Percentiles rank a stretch among this genome's conserved stretches.
These are phyloP conservation scores for Apostichopus californicus DNA, from an alignment of 35 echinoderm and acorn worm genomes.

Conservation along the genomic window DNA sequence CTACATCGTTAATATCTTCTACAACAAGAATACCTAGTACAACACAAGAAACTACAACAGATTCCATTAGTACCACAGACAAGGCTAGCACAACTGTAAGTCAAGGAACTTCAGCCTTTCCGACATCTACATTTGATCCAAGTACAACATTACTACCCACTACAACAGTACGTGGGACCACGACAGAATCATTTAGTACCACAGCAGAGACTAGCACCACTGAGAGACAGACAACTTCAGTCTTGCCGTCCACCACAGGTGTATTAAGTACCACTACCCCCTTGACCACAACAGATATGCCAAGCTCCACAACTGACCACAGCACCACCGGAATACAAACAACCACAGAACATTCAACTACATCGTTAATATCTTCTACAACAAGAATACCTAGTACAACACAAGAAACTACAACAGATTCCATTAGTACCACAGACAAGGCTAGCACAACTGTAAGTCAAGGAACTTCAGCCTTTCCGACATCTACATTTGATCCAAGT, in stretches of 20 bases:
- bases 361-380: neutral
- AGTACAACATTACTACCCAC: neutral
- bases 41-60: slow-evolving; percentile 16
- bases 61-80: neutral
- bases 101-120: neutral
- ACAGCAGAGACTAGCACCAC: neutral
- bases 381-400: slow-evolving; percentile 23
- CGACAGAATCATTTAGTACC: neutral
- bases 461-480: neutral
- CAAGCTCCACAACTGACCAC: neutral
- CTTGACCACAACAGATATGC: neutral
- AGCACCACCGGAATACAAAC: slow-evolving; percentile 11
- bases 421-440: neutral
- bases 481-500: neutral
- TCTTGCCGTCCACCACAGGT: neutral
- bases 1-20: neutral
- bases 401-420: neutral
- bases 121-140: neutral
- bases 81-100: neutral
- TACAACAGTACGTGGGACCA: too few relatives aligned
- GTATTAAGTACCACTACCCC: neutral
- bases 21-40: slow-evolving; percentile 4
- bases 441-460: neutral
- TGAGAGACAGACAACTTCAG: neutral
- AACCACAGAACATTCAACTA: neutral